A percentile compares a stretch with the other conserved stretches of the same genome.
phyloP scores from a whole-genome alignment of 2,797 vertebrate genomes.

The Propithecus deckenii region DNA sequence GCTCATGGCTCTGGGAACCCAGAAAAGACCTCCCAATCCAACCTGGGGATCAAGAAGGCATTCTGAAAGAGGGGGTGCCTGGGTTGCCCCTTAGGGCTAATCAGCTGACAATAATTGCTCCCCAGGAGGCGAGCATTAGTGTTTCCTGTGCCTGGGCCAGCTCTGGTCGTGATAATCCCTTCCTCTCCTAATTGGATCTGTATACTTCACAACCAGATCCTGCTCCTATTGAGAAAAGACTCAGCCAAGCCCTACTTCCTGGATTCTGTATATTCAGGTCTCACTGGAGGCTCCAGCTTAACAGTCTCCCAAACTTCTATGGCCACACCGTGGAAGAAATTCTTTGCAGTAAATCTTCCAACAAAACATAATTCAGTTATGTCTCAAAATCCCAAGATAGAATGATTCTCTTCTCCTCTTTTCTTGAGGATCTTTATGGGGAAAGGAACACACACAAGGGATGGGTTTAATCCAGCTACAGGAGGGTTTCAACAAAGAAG shows the following conservation, averaged over 20 bases:
- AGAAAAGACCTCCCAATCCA: neutral
- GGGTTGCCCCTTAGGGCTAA: neutral
- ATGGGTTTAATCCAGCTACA: neutral
- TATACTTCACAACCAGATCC: slow-evolving; percentile 39
- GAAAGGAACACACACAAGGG: neutral
- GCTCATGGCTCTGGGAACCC: neutral
- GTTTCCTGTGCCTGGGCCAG: neutral
- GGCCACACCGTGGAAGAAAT: neutral
- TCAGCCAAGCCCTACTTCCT: neutral
- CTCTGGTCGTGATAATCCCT: slow-evolving; percentile 41
- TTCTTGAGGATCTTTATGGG: slow-evolving; percentile 35
- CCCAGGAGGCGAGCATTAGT: slow-evolving; percentile 22
- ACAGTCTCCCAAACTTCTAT: neutral
- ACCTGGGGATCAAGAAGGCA: neutral
- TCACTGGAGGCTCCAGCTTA: neutral
- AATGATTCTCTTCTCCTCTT: neutral
- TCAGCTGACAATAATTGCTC: slow-evolving; percentile 37
- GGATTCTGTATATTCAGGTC: neutral
- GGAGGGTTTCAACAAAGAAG: neutral
- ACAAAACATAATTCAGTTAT: slow-evolving; percentile 39
- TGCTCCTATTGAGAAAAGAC: slow-evolving; percentile 9
- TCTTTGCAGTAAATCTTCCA: slow-evolving; percentile 46
- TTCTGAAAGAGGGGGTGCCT: neutral
- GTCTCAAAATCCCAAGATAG: neutral
- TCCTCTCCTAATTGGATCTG: slow-evolving; percentile 49